Percentiles rank a stretch among this genome's conserved stretches.
phyloP scores from a whole-genome alignment of 2,113 vertebrate genomes.

The Helogale parvula region DNA sequence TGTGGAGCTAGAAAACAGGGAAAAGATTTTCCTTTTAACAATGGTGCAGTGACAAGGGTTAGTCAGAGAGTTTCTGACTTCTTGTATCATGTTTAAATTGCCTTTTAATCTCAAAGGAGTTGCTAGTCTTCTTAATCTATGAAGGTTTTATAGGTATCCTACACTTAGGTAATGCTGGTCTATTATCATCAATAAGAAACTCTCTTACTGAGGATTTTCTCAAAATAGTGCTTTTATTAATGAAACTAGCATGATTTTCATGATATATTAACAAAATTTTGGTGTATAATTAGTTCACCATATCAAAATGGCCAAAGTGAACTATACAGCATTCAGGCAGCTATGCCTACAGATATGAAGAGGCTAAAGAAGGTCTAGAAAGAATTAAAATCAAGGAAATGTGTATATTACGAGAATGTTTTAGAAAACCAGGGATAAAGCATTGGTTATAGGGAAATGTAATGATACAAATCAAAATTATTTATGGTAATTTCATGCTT shows the following conservation, averaged over 20 bases:
- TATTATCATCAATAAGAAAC: slow-evolving; percentile 43
- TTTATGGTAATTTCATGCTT: not conserved
- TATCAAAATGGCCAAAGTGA: not conserved
- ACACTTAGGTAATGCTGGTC: not conserved
- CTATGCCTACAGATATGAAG: not conserved
- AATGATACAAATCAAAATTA: not conserved
- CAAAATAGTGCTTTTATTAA: slow-evolving; percentile 52
- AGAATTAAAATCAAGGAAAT: not conserved
- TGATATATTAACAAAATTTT: slow-evolving; percentile 41
- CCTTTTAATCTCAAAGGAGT: slow-evolving; percentile 21
- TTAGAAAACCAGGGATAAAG: not conserved
- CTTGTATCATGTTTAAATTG: not conserved
- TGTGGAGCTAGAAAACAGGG: not conserved
- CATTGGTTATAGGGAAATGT: not conserved
- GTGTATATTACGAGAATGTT: not conserved
- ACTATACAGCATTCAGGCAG: not conserved
- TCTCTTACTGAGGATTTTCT: slow-evolving; percentile 29
- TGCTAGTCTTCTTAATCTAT: not conserved
- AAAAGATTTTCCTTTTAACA: not conserved
- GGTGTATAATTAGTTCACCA: not conserved
- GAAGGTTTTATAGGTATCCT: slow-evolving; percentile 6
- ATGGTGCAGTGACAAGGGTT: not conserved
- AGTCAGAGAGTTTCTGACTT: not conserved
- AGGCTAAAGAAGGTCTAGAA: not conserved
- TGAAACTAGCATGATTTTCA: not conserved